phyloP scores from a whole-genome alignment of 2,888 invertebrate species.

The Drosophila incognita region DNA sequence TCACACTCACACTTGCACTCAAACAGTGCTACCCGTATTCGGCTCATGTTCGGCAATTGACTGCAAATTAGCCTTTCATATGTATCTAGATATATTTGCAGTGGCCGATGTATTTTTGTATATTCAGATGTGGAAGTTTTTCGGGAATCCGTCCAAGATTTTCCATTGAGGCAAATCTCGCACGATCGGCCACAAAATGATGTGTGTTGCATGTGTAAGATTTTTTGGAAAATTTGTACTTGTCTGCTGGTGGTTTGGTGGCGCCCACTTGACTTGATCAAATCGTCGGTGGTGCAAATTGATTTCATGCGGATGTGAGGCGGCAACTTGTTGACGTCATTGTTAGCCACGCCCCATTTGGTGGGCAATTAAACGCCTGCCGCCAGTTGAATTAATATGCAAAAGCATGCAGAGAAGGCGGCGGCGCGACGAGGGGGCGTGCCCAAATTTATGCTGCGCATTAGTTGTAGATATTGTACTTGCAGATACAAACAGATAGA shows the following conservation, averaged over 20 bases:
- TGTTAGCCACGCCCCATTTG: conserved; percentile 78
- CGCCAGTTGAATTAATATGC: conserved; percentile 67
- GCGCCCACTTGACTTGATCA: conserved; percentile 55
- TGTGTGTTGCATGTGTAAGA: conserved; percentile 24
- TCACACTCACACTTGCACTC: conserved; percentile 1
- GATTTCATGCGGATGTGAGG: conserved; percentile 68
- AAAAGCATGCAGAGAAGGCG: conserved; percentile 43
- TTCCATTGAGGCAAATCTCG: conserved; percentile 19
- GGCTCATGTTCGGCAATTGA: conserved; percentile 50
- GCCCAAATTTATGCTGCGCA: conserved; percentile 68
- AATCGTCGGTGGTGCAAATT: conserved; percentile 61
- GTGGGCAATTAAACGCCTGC: conserved; percentile 66
- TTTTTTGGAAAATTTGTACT: conserved; percentile 30
- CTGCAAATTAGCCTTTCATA: conserved; percentile 56
- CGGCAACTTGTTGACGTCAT: conserved; percentile 75
- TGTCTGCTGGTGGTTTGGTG: conserved; percentile 25
- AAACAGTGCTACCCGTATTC: not conserved
- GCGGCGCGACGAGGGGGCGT: conserved; percentile 34
- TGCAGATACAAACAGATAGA: conserved; percentile 19
- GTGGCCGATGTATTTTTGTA: conserved; percentile 22
- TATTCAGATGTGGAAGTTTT: conserved; percentile 20
- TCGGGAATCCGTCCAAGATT: conserved; percentile 7
- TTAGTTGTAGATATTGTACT: conserved; percentile 65
- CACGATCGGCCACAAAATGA: conserved; percentile 26
- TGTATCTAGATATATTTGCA: conserved; percentile 45